phyloP scores from a whole-genome alignment of 2,113 vertebrate species.

The Bubo blakistoni region DNA sequence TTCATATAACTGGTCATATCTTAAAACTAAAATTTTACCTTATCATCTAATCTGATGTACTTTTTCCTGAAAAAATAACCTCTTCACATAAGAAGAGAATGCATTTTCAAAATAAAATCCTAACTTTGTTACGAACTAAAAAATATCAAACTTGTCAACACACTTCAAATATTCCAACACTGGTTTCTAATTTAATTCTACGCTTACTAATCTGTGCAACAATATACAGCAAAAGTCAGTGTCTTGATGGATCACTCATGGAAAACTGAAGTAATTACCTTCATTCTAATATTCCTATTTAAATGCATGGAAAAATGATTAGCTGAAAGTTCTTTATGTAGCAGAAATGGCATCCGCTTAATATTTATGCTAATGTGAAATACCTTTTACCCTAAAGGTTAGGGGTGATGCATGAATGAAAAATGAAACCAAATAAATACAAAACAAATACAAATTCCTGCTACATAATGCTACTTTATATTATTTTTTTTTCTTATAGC shows the following conservation, averaged over 20 bases:
- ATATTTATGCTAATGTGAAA: slow-evolving; percentile 83
- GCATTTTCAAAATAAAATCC: neutral
- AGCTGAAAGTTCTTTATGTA: slow-evolving; percentile 80
- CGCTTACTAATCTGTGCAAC: slow-evolving; percentile 61
- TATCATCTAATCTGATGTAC: neutral
- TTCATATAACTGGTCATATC: neutral
- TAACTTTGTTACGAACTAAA: neutral
- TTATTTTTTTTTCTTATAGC: neutral
- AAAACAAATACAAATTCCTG: neutral
- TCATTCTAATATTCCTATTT: slow-evolving; percentile 96
- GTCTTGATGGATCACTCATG: slow-evolving; percentile 78
- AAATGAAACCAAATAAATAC: slow-evolving; percentile 61
- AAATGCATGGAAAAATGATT: slow-evolving; percentile 94
- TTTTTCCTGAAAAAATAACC: neutral
- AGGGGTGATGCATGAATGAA: slow-evolving; percentile 71
- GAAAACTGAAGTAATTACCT: slow-evolving; percentile 81
- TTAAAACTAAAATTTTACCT: neutral
- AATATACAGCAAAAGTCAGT: slow-evolving; percentile 65
- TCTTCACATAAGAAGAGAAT: neutral
- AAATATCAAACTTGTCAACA: slow-evolving; percentile 16
- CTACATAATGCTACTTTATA: neutral
- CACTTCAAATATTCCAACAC: slow-evolving; percentile 20
- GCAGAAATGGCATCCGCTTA: slow-evolving; percentile 76
- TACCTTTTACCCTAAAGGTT: slow-evolving; percentile 79
- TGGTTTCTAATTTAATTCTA: slow-evolving; percentile 62